Conservation (phyloP, 1,140 invertebrate species). For the Proctacanthus coquilletti region DNA sequence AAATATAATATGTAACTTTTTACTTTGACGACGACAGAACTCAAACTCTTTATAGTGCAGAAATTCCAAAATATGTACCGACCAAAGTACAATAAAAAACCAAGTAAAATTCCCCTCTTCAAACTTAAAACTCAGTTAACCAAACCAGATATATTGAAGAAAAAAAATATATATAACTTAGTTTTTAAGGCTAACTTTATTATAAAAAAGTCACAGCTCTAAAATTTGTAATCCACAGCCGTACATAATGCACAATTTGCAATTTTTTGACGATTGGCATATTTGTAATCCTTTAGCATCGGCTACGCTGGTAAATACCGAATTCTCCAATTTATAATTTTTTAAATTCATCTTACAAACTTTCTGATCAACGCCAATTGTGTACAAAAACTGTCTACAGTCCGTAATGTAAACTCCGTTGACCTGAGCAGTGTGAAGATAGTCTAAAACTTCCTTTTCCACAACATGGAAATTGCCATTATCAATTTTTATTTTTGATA, state of each 20-base stretch:
- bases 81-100: no score
- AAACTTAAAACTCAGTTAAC: no score
- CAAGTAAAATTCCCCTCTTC: no score
- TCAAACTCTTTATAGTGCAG: no score
- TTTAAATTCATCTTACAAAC: constrained; percentile 8
- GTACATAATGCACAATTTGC: constrained; percentile 5
- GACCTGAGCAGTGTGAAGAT: constrained; percentile 10
- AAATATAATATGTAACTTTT: no score
- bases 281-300: constrained; percentile 10
- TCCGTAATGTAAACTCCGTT: constrained; percentile 6
- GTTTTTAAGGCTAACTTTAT: no score
- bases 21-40: no score
- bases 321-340: neutral
- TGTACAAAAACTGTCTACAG: constrained; percentile 3
- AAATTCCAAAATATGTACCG: no score
- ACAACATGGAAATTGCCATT: neutral
- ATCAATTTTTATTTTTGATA: constrained; percentile 7
- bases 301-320: constrained; percentile 6
- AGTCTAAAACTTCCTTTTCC: neutral
- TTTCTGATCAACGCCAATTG: constrained; percentile 10
- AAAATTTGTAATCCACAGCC: constrained; percentile 10
- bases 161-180: no score
- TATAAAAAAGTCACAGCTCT: no score
- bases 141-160: no score
- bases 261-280: neutral